These are phyloP conservation scores for Salmo trutta DNA, from an alignment of 2,797 vertebrate species.

Conservation along the genomic window DNA sequence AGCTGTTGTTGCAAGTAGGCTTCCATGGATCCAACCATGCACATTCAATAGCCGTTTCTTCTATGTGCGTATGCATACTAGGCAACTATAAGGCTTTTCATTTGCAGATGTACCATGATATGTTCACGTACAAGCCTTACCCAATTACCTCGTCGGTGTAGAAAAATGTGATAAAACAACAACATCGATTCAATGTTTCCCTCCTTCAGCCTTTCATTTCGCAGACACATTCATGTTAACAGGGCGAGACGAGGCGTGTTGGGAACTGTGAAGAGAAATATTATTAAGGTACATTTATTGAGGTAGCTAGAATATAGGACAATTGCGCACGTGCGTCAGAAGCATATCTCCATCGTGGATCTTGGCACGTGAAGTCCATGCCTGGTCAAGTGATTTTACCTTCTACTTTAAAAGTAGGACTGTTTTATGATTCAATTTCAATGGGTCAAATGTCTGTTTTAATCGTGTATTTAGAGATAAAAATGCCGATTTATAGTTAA, in stretches of 20 bases:
- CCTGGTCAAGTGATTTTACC: conserved; percentile 16
- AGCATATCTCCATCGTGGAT: background rate
- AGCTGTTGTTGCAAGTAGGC: conserved; percentile 14
- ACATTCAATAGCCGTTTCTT: conserved; percentile 33
- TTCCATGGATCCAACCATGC: conserved; percentile 21
- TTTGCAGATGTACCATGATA: conserved; percentile 44
- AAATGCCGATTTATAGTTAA: background rate
- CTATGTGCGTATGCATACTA: conserved; percentile 44
- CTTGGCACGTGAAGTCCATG: background rate
- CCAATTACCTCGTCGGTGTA: conserved; percentile 33
- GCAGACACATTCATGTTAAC: conserved; percentile 40
- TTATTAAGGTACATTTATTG: conserved; percentile 32
- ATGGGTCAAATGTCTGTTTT: background rate
- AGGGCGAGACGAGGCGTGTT: conserved; percentile 43
- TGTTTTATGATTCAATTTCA: background rate
- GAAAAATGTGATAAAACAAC: conserved; percentile 31
- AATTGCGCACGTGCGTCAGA: background rate
- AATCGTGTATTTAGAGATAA: background rate
- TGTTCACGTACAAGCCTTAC: conserved; percentile 32
- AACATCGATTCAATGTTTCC: conserved; percentile 42
- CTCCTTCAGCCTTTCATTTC: conserved; percentile 25
- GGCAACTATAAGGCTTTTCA: conserved; percentile 55
- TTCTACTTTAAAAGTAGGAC: background rate
- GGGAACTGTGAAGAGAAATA: conserved; percentile 44
- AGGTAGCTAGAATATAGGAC: conserved; percentile 19